Base-by-base conservation (phyloP, 2,113 vertebrate genomes). In the Cinclus cinclus region DNA sequence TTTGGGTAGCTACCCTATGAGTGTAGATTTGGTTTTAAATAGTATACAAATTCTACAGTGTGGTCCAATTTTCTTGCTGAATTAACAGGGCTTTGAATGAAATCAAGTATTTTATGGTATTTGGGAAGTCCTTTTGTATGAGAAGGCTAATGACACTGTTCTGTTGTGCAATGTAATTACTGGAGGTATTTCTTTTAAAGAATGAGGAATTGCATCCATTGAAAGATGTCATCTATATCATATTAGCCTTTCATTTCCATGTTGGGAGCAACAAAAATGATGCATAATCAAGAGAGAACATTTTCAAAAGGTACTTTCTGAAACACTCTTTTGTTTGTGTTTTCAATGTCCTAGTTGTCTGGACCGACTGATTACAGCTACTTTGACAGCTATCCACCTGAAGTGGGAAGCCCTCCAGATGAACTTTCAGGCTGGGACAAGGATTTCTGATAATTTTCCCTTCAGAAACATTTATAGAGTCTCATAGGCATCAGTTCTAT, bases 341-440 rank as follows among this genome's bases (percentile, higher is more conserved):
- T 71, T 94, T 68, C 95, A 31, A 80, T 89, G 28, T 84, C 71
- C n/a, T 81, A 99, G 99, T 95, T 99, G 39, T 97, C 95, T 27
- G 99, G 99, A 47, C 99, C 99, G 0, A 98, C 98, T 56, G 99
- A 99, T 89, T 98, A 98, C 98, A 98, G 98, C 95, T 99, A 99
- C 96, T 99, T 99, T 59, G 99, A 99, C 97, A 98, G 84, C 90
- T 99, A 99, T 85, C 98, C 99, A 19, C 98, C 99, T 13, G 99
- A 99, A 79, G 98, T 98, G 35, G 98, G 99, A 59, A 95, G 95
- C 23, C 99, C 99, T 79, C 98, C 99, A 9, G 99, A 99, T 50
- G 99, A 99, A 96, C 95, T 99, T 76, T 99, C 99, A 15, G 99
- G 99, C 71, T 99, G 99, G 99, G 99, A 99, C 95, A 98, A 98